Conservation (phyloP, 2,113 vertebrate genomes). For the Clarias magur region DNA sequence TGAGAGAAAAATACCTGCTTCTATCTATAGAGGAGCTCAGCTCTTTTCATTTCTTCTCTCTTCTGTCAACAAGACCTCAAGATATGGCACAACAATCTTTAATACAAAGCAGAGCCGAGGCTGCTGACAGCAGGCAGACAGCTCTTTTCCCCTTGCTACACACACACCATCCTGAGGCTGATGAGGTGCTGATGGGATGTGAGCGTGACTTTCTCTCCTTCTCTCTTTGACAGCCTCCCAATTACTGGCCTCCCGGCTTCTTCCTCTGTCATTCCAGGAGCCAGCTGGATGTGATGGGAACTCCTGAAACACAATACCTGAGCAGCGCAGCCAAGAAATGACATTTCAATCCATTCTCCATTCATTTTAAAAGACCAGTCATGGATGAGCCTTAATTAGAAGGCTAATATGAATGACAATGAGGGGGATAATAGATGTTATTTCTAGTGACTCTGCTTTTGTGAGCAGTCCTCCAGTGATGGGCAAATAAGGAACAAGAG, state of each 20-base stretch:
- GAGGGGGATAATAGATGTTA: slow-evolving; percentile 32
- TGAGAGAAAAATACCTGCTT: slow-evolving; percentile 37
- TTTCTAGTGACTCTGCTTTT: slow-evolving; percentile 24
- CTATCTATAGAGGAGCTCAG: slow-evolving; percentile 47
- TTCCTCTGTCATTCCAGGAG: slow-evolving; percentile 51
- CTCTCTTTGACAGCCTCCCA: slow-evolving; percentile 56
- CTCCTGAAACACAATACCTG: slow-evolving; percentile 49
- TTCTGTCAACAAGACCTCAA: slow-evolving; percentile 55
- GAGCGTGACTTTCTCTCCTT: slow-evolving; percentile 51
- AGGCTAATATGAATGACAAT: slow-evolving; percentile 33
- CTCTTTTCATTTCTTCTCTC: slow-evolving; percentile 50
- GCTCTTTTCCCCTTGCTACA: slow-evolving; percentile 37
- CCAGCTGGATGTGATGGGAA: slow-evolving; percentile 48
- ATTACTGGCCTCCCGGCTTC: slow-evolving; percentile 58
- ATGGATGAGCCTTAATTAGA: slow-evolving; percentile 38
- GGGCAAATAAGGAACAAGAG: neutral
- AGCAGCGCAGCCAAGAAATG: slow-evolving; percentile 31
- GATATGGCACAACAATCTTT: slow-evolving; percentile 55
- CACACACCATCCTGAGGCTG: slow-evolving; percentile 23
- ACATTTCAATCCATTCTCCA: slow-evolving; percentile 42
- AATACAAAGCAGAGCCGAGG: slow-evolving; percentile 51
- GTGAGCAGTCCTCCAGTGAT: neutral
- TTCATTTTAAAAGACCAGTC: slow-evolving; percentile 27
- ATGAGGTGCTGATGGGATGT: slow-evolving; percentile 55
- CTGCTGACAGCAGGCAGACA: slow-evolving; percentile 55